phyloP scores from a whole-genome alignment of 2,797 vertebrate genomes.

The Urophycis tenuis region DNA sequence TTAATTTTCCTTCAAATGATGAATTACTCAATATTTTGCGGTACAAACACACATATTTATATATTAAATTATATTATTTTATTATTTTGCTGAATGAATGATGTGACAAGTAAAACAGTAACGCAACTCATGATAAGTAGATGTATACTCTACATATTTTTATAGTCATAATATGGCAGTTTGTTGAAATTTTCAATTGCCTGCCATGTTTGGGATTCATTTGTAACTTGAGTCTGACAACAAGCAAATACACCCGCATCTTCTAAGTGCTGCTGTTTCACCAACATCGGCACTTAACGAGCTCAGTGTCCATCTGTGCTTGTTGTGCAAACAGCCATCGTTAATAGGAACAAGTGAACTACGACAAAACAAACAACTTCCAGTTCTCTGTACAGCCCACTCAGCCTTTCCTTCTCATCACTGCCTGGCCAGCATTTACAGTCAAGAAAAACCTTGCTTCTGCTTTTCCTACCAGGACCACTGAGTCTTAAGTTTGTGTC shows the following conservation, averaged over 20 bases:
- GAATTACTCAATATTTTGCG: neutral
- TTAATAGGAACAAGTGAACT: no score
- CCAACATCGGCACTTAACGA: neutral
- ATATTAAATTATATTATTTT: neutral
- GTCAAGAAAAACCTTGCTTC: neutral
- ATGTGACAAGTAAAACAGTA: neutral
- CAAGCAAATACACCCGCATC: no score
- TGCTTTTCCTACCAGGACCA: neutral
- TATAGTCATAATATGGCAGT: neutral
- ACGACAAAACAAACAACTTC: no score
- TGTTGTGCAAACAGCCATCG: neutral
- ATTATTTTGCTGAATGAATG: neutral
- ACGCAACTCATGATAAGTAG: neutral
- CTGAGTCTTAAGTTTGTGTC: neutral
- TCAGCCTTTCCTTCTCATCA: neutral
- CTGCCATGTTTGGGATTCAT: neutral
- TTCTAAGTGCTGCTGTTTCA: neutral
- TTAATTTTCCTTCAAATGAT: neutral
- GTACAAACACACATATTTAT: neutral
- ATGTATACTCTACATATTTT: neutral
- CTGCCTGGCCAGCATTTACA: neutral
- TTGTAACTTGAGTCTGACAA: neutral
- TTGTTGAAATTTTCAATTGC: neutral
- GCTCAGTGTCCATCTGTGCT: neutral
- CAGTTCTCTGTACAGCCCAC: neutral